Evolutionary conservation across 2,113 vertebrate species (phyloP).

Genomic region (Chitala chitala): DNA sequence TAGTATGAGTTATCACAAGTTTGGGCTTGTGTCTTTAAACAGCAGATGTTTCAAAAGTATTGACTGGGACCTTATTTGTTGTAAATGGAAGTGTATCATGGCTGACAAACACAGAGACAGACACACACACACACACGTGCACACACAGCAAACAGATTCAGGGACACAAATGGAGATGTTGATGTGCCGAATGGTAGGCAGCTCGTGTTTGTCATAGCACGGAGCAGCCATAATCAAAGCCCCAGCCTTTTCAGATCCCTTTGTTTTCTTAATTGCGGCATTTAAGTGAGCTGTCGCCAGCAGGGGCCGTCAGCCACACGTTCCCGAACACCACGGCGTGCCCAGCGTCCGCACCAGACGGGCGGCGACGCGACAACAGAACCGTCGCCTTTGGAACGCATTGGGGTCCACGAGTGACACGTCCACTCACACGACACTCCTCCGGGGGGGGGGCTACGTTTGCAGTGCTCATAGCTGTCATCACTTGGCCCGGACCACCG

Average conservation of each 20-base stretch:
- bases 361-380: slow-evolving; percentile 40
- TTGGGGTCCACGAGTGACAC: slow-evolving; percentile 44
- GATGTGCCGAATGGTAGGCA: not conserved
- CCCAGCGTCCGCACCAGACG: slow-evolving; percentile 38
- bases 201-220: not conserved
- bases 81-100: too few relatives aligned
- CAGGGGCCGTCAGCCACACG: slow-evolving; percentile 30
- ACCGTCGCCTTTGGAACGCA: slow-evolving; percentile 42
- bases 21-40: not conserved
- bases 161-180: not conserved
- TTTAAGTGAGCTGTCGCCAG: slow-evolving; percentile 38
- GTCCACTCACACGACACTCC: slow-evolving; percentile 51
- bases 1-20: too few relatives aligned
- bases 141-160: not conserved
- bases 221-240: slow-evolving; percentile 25
- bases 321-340: slow-evolving; percentile 36
- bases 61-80: not conserved
- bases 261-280: slow-evolving; percentile 40
- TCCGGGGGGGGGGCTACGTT: slow-evolving; percentile 45
- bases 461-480: slow-evolving; percentile 51
- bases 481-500: slow-evolving; percentile 49
- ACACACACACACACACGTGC: slow-evolving; percentile 3
- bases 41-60: slow-evolving; percentile 8
- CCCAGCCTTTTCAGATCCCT: slow-evolving; percentile 18
- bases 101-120: not conserved